A percentile compares a stretch with the other conserved stretches of the same genome.
Conservation (phyloP, 2,113 vertebrate genomes). For the Chaenogobius annularis region DNA sequence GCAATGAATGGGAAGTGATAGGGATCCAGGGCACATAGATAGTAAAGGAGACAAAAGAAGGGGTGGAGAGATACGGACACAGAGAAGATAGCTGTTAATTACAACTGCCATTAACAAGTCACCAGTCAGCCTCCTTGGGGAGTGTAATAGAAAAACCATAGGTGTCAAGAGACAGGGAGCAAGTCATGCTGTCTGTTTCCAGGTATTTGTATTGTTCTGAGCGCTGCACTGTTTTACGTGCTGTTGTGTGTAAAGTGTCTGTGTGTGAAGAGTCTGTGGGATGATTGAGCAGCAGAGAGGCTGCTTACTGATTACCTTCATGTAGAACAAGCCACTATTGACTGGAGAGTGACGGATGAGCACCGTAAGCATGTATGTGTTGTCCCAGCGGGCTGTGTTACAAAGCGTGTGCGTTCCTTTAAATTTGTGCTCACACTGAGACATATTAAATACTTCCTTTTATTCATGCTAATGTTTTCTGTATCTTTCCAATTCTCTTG, state of each 20-base stretch:
- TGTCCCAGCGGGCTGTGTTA: constrained; percentile 12
- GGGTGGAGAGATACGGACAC: constrained; percentile 76
- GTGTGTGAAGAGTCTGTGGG: constrained; percentile 70
- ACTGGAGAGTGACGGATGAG: constrained; percentile 89
- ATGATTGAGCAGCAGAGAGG: constrained; percentile 86
- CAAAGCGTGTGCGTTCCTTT: background rate
- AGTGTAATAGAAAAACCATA: constrained; percentile 36
- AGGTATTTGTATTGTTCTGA: background rate
- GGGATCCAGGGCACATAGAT: constrained; percentile 77
- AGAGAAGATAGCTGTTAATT: constrained; percentile 93
- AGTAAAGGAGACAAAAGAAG: constrained; percentile 77
- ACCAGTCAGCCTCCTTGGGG: constrained; percentile 71
- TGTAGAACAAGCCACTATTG: constrained; percentile 96
- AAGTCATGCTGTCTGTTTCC: constrained; percentile 5
- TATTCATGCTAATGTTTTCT: constrained; percentile 21
- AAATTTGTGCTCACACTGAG: background rate
- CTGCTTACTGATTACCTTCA: constrained; percentile 91
- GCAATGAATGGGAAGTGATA: constrained; percentile 66
- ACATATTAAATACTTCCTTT: background rate
- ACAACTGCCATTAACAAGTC: constrained; percentile 87
- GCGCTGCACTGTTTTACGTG: constrained; percentile 37
- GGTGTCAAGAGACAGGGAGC: constrained; percentile 21
- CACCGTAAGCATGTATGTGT: constrained; percentile 40
- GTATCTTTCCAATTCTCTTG: constrained; percentile 19
- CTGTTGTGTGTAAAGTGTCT: constrained; percentile 40